Conservation (phyloP, 1,140 invertebrate species). For the Drosophila mauritiana region DNA sequence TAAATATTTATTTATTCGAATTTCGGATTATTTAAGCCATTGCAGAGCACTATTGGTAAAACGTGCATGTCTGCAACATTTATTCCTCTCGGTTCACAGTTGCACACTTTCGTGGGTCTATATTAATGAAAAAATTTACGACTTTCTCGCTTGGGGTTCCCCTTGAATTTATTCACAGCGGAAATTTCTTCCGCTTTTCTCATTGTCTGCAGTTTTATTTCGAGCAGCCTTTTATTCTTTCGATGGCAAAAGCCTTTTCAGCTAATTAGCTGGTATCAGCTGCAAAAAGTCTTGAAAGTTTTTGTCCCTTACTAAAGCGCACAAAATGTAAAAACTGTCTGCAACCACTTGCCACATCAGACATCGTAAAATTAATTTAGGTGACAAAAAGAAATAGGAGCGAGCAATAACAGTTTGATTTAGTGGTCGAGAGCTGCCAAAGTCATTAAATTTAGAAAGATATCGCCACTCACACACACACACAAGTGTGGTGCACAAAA, state of each 20-base stretch:
- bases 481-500: conserved; percentile 39
- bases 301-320: conserved; percentile 7
- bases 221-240: background rate
- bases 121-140: conserved; percentile 47
- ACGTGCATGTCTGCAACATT: background rate
- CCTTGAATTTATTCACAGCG: no score
- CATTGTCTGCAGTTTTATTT: background rate
- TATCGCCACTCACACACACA: conserved; percentile 10
- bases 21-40: no score
- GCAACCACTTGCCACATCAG: conserved; percentile 50
- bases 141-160: conserved; percentile 3
- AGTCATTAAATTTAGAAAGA: conserved; percentile 77
- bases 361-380: conserved; percentile 70
- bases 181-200: background rate
- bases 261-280: conserved; percentile 29
- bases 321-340: conserved; percentile 2
- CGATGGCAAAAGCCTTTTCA: conserved; percentile 18
- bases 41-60: no score
- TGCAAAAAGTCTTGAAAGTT: conserved; percentile 14
- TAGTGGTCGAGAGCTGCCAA: conserved; percentile 57
- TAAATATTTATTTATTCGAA: no score
- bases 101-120: conserved; percentile 15
- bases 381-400: conserved; percentile 46
- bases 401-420: conserved; percentile 70
- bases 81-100: conserved; percentile 9